phyloP scores from a whole-genome alignment of 2,888 invertebrate species.

The Andrena fulva region DNA sequence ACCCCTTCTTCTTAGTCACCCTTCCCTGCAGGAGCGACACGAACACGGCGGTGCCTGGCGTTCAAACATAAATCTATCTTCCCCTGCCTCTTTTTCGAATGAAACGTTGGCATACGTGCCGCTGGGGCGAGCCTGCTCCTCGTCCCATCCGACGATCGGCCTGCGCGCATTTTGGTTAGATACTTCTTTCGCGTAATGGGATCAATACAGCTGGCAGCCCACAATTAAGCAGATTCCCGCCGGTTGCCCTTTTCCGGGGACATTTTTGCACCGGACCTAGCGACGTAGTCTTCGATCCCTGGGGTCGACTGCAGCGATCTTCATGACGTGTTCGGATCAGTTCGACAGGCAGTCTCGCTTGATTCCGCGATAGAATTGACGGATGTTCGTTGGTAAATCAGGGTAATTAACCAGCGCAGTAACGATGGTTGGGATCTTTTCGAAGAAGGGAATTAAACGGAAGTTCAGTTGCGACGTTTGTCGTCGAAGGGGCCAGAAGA shows the following conservation, averaged over 20 bases:
- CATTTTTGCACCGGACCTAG: not conserved
- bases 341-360: too few relatives aligned
- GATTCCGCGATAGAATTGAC: too few relatives aligned
- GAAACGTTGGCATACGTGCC: slow-evolving; percentile 57
- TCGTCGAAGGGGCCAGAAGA: not conserved
- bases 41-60: slow-evolving; percentile 82
- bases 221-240: slow-evolving; percentile 40
- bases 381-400: too few relatives aligned
- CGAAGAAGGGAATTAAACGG: not conserved
- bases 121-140: slow-evolving; percentile 27
- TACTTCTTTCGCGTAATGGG: slow-evolving; percentile 35
- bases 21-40: slow-evolving; percentile 78
- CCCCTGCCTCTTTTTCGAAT: slow-evolving; percentile 39
- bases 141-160: slow-evolving; percentile 18
- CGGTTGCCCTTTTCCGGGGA: not conserved
- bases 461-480: not conserved
- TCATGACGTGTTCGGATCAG: too few relatives aligned
- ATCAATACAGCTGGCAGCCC: slow-evolving; percentile 25
- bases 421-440: not conserved
- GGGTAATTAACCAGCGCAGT: not conserved
- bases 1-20: slow-evolving; percentile 67
- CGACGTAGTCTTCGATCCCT: not conserved
- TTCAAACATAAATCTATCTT: slow-evolving; percentile 73
- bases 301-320: too few relatives aligned
- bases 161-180: not conserved